Base-by-base conservation (phyloP, 64 coral and sea anemone species). In the Montipora sp. region DNA sequence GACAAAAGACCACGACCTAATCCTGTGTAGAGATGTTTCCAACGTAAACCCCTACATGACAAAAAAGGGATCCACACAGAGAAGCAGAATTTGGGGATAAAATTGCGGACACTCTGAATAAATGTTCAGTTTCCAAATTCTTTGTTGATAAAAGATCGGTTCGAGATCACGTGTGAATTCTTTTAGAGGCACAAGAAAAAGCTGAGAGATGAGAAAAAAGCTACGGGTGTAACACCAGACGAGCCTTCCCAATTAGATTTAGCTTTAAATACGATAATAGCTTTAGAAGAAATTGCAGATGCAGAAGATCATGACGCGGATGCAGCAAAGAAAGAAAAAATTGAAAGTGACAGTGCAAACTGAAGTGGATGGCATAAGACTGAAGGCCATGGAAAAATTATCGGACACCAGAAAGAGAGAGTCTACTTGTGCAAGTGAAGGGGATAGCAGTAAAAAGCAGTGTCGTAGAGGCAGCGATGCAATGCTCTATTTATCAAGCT, bases 101-200 rank as follows among this genome's bases (percentile, higher is more conserved):
- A 36, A 79, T 80, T 61, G 88, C 88, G 19, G 5, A 90, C 51
- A 91, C 65, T 81, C 65, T 81, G 22, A 87, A 87, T 43, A 45
- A 69, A 71, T 87, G 63, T 72, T 47, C 58, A 19, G 55, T 45
- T 36, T 60, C 36, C 0, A 87, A 15, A 87, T 87, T 87, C 36
- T 36, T 36, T 36, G 36, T 36, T 36, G 36, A 36, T 36, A 36
- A 36, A 36, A 36, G 1, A 36, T 36, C 61, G 65, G 83, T 70
- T 87, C 23, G 83, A 5, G 83, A 87, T 65, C 83, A 87, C 24
- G 46, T 87, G 16, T 23, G 8, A 36, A 87, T 87, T 69, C 83
- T 87, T 2, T 19, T 67, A 22, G 47, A 87, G 24, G 36, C 36
- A 36, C 2, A 36, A 36, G 36, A 36, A 36, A 36, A 36, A 36